These are phyloP conservation scores for Pelmatolapia mariae DNA, from an alignment of 2,113 vertebrate species.

Conservation along the genomic window DNA sequence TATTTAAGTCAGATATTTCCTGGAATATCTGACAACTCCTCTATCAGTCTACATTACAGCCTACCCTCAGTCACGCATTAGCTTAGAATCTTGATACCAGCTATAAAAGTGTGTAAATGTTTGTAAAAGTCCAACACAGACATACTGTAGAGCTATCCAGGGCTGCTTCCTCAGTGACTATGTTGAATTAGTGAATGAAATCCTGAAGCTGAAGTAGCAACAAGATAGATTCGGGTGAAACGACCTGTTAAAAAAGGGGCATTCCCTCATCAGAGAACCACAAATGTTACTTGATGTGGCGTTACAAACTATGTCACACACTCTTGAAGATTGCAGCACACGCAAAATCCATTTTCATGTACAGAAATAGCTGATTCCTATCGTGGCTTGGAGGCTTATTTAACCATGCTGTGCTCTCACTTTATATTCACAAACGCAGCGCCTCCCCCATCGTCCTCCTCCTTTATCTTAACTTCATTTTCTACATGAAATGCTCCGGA, in stretches of 20 bases:
- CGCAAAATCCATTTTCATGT: conserved; percentile 4
- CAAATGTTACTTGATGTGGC: background rate
- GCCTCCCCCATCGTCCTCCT: background rate
- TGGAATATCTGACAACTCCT: background rate
- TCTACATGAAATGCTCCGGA: conserved; percentile 2
- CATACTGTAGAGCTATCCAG: background rate
- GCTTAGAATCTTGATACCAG: background rate
- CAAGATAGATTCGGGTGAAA: background rate
- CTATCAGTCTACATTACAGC: background rate
- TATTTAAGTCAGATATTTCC: background rate
- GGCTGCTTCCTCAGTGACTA: background rate
- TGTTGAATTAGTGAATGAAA: background rate
- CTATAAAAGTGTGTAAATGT: background rate
- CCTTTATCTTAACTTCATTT: conserved; percentile 22
- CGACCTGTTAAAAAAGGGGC: background rate
- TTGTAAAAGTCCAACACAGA: background rate
- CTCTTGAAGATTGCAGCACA: background rate
- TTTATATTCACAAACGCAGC: conserved; percentile 8
- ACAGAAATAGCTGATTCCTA: conserved; percentile 19
- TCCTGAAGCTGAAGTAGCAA: background rate
- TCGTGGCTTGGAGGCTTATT: conserved; percentile 14
- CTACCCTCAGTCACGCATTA: background rate
- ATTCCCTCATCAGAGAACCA: background rate
- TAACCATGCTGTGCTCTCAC: background rate
- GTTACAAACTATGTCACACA: background rate